These are phyloP conservation scores for Girardinus metallicus DNA, from an alignment of 2,797 vertebrate genomes.

Conservation along the genomic window DNA sequence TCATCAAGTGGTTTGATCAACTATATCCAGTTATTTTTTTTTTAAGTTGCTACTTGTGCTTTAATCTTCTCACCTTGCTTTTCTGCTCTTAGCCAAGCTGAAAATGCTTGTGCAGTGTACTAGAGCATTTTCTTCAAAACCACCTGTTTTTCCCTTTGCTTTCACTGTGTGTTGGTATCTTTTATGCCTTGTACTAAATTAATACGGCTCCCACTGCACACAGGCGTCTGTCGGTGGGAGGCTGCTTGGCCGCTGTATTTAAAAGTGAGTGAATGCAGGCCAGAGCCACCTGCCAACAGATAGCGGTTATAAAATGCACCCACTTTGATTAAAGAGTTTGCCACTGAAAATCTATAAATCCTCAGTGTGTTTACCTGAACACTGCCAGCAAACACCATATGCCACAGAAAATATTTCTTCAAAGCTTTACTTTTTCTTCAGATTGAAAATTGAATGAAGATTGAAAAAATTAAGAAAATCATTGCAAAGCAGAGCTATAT, in stretches of 20 bases:
- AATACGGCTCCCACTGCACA: constrained; percentile 49
- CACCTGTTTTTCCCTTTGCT: constrained; percentile 14
- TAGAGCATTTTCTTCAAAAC: constrained; percentile 60
- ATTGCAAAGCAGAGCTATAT: constrained; percentile 5
- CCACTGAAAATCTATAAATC: constrained; percentile 33
- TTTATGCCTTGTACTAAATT: constrained; percentile 56
- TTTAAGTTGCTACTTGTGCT: constrained; percentile 13
- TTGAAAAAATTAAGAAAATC: constrained; percentile 6
- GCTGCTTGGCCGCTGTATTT: constrained; percentile 48
- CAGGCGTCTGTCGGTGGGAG: constrained; percentile 50
- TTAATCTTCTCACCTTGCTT: constrained; percentile 15
- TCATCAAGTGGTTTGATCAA: constrained; percentile 14
- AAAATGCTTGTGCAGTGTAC: constrained; percentile 33
- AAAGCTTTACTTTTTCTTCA: too few relatives aligned
- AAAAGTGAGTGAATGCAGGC: constrained; percentile 41
- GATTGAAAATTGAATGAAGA: too few relatives aligned
- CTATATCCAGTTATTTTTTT: constrained; percentile 1
- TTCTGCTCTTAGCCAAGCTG: constrained; percentile 28
- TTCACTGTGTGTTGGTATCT: constrained; percentile 51
- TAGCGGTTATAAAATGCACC: constrained; percentile 24
- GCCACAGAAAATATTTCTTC: constrained; percentile 29
- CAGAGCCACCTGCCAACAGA: constrained; percentile 40
- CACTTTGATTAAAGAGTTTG: constrained; percentile 52
- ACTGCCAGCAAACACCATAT: constrained; percentile 66
- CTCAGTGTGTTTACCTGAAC: constrained; percentile 45